phyloP scores from a whole-genome alignment of 1,140 invertebrate species.

The Pseudomyrmex flavicornis region DNA sequence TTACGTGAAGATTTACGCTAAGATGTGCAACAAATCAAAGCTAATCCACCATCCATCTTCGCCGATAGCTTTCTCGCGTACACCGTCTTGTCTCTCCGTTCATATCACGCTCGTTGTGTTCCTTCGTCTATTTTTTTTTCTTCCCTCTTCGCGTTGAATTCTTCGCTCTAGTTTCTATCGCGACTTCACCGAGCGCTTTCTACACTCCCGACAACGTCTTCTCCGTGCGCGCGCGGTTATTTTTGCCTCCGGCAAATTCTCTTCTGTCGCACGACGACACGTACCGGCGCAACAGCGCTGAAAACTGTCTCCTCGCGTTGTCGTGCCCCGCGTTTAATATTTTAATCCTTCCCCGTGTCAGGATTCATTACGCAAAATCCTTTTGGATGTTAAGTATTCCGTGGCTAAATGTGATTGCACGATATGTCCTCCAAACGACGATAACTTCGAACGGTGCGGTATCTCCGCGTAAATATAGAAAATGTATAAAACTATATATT shows the following conservation, averaged over 20 bases:
- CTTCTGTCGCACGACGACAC: constrained; percentile 32
- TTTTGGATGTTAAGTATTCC: constrained; percentile 14
- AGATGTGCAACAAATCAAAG: constrained; percentile 42
- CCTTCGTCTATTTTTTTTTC: constrained; percentile 24
- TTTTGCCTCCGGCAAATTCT: constrained; percentile 61
- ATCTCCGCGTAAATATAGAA: background rate
- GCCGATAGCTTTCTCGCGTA: constrained; percentile 19
- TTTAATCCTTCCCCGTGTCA: constrained; percentile 43
- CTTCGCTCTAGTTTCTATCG: constrained; percentile 52
- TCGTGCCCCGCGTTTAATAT: constrained; percentile 42
- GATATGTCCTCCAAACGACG: background rate
- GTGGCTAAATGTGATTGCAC: background rate
- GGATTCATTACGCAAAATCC: constrained; percentile 37
- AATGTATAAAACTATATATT: background rate
- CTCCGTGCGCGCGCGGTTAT: constrained; percentile 44
- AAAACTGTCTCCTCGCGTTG: constrained; percentile 44
- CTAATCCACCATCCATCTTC: constrained; percentile 43
- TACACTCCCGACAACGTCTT: background rate
- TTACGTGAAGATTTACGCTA: background rate
- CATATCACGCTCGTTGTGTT: constrained; percentile 22
- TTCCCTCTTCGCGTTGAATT: constrained; percentile 6
- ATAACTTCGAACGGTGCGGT: background rate
- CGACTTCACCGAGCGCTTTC: constrained; percentile 29
- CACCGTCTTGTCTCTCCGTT: constrained; percentile 2
- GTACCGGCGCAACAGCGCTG: constrained; percentile 29